Conservation (phyloP, 2,888 invertebrate species). For the Merodon equestris region DNA sequence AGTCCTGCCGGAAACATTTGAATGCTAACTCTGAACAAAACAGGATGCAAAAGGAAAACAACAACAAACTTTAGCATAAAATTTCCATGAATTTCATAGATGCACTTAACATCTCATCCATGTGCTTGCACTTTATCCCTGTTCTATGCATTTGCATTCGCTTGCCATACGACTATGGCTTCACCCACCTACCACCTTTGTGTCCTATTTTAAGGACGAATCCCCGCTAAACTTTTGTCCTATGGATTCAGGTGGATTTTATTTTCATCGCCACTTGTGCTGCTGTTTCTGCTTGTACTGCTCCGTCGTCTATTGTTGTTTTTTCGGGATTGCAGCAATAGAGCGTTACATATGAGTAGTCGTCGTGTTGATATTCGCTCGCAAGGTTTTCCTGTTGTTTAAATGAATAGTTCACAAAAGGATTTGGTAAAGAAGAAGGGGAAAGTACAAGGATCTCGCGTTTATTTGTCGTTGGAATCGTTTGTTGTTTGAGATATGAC, state of each 20-base stretch:
- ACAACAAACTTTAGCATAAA: slow-evolving; percentile 70
- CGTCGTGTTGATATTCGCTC: no score
- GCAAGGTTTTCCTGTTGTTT: slow-evolving; percentile 38
- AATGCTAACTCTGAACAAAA: slow-evolving; percentile 54
- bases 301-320: background rate
- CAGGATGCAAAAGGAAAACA: slow-evolving; percentile 38
- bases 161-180: slow-evolving; percentile 13
- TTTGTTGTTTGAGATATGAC: slow-evolving; percentile 39
- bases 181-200: slow-evolving; percentile 17
- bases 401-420: slow-evolving; percentile 40
- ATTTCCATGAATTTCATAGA: slow-evolving; percentile 73
- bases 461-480: slow-evolving; percentile 29
- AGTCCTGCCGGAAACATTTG: slow-evolving; percentile 58
- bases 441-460: slow-evolving; percentile 10
- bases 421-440: slow-evolving; percentile 27
- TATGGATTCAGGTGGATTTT: slow-evolving; percentile 36
- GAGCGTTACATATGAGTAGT: no score
- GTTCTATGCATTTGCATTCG: slow-evolving; percentile 52
- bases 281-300: background rate
- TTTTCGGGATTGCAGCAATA: slow-evolving; percentile 25
- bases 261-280: background rate
- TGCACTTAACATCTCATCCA: slow-evolving; percentile 71
- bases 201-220: slow-evolving; percentile 36
- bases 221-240: slow-evolving; percentile 1
- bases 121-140: slow-evolving; percentile 29